phyloP scores from a whole-genome alignment of 2,888 invertebrate genomes.

The Catocala nupta region DNA sequence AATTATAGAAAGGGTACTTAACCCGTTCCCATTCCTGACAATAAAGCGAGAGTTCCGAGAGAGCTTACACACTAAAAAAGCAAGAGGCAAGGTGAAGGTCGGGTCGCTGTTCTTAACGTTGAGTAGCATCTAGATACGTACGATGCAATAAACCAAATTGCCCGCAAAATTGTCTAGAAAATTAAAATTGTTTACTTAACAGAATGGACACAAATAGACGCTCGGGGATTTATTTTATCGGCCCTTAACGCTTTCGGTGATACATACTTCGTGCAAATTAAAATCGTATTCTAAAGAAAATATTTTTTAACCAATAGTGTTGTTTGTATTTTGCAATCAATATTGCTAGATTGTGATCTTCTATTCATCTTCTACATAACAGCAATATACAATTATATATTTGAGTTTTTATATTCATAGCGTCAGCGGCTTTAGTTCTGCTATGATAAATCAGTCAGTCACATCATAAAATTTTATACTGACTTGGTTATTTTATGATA shows the following conservation, averaged over 20 bases:
- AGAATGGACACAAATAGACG: conserved; percentile 31
- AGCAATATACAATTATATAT: too few relatives aligned
- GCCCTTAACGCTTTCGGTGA: conserved; percentile 4
- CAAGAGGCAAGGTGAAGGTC: too few relatives aligned
- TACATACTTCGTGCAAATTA: conserved; percentile 25
- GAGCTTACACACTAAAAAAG: too few relatives aligned
- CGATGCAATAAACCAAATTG: conserved; percentile 54
- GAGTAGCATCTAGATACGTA: conserved; percentile 16
- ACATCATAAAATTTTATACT: too few relatives aligned
- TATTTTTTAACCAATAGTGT: background rate
- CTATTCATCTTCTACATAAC: too few relatives aligned
- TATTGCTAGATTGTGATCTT: background rate
- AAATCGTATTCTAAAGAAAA: conserved; percentile 11
- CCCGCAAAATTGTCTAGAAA: conserved; percentile 48
- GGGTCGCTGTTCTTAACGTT: too few relatives aligned
- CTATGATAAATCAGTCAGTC: too few relatives aligned
- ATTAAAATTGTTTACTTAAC: conserved; percentile 49
- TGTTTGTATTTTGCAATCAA: background rate
- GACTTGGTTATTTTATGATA: too few relatives aligned
- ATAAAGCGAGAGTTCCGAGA: background rate
- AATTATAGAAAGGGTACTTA: background rate
- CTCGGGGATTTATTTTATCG: conserved; percentile 34
- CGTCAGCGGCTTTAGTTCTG: too few relatives aligned
- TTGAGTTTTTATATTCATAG: too few relatives aligned
- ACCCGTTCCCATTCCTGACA: background rate